phyloP scores from a whole-genome alignment of 2,888 invertebrate genomes.

The Machimus rusticus region DNA sequence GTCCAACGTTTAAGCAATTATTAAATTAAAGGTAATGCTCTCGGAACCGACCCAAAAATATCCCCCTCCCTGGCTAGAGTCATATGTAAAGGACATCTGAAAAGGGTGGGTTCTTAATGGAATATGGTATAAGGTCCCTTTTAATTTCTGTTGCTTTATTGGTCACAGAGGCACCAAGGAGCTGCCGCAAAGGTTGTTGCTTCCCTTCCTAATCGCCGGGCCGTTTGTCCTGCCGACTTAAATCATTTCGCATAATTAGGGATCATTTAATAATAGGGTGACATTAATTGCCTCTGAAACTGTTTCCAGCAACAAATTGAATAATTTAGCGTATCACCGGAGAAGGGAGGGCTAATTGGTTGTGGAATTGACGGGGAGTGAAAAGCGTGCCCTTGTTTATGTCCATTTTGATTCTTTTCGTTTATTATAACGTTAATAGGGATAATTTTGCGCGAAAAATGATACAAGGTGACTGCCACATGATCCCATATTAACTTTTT shows the following conservation, averaged over 20 bases:
- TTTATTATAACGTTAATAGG: slow-evolving; percentile 5
- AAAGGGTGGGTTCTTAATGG: slow-evolving; percentile 18
- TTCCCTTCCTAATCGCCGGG: neutral
- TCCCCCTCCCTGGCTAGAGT: neutral
- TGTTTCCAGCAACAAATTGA: slow-evolving; percentile 25
- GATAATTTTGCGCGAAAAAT: neutral
- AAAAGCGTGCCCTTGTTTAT: neutral
- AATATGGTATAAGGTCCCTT: slow-evolving; percentile 25
- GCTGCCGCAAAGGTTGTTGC: slow-evolving; percentile 35
- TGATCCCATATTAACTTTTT: neutral
- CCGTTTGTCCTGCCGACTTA: slow-evolving; percentile 51
- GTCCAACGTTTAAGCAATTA: slow-evolving; percentile 46
- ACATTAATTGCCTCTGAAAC: slow-evolving; percentile 61
- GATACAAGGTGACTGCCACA: neutral
- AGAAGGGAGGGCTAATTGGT: neutral
- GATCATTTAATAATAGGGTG: slow-evolving; percentile 64
- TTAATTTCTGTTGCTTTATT: slow-evolving; percentile 37
- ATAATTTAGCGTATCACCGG: slow-evolving; percentile 5
- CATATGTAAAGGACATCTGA: neutral
- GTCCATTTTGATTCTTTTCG: neutral
- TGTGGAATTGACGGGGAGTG: neutral
- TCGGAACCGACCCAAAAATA: slow-evolving; percentile 43
- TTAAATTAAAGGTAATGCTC: slow-evolving; percentile 48
- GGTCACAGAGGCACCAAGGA: slow-evolving; percentile 37
- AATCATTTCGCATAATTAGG: slow-evolving; percentile 64